These are phyloP conservation scores for Sebastes diploproa DNA, from an alignment of 2,797 vertebrate species.

Conservation along the genomic window DNA sequence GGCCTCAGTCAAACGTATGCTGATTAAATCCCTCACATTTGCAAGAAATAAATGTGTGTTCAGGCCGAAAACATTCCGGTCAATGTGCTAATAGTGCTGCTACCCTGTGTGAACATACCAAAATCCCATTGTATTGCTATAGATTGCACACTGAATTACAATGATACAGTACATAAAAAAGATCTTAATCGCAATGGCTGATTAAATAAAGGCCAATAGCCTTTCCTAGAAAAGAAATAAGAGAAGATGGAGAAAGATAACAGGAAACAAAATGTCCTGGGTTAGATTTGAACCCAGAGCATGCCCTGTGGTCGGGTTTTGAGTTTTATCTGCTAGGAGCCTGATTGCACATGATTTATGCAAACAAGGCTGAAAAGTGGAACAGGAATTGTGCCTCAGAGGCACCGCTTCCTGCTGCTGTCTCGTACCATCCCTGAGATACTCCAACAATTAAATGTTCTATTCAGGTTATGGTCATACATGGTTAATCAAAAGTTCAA, in stretches of 20 bases:
- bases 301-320: not conserved
- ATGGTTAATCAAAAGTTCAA: not conserved
- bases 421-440: not conserved
- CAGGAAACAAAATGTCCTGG: not conserved
- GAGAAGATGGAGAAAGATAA: not conserved
- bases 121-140: not conserved
- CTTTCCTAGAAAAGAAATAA: not conserved
- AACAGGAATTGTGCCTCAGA: slow-evolving; percentile 7
- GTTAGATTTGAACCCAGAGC: slow-evolving; percentile 1
- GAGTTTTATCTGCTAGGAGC: not conserved
- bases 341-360: slow-evolving; percentile 10
- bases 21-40: not conserved
- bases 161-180: not conserved
- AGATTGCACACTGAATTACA: not conserved
- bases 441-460: not conserved
- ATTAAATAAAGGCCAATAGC: not conserved
- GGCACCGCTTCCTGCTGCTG: not conserved
- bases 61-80: not conserved
- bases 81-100: not conserved
- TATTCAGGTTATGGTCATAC: not conserved
- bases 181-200: not conserved
- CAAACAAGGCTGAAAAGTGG: slow-evolving; percentile 42
- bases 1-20: not conserved
- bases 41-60: not conserved
- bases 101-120: not conserved